Base-by-base conservation (phyloP, 2,888 invertebrate species). In the Osmoderma eremita region DNA sequence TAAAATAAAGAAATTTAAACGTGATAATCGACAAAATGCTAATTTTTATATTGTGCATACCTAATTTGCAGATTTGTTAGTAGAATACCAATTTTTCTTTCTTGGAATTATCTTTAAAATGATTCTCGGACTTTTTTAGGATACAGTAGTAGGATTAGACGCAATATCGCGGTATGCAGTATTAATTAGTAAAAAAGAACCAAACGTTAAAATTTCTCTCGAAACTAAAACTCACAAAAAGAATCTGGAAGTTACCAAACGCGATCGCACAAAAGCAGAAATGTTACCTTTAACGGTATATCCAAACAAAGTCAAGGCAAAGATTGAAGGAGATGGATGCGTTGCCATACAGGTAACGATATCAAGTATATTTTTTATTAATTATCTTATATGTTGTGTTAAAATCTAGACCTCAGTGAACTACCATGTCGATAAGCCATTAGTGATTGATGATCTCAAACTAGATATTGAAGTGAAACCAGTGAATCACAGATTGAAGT, bases 11-110 rank as follows among this genome's bases (percentile, higher is more conserved):
- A n/a, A n/a, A n/a, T n/a, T n/a, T n/a, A n/a, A n/a, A n/a, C n/a
- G n/a, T n/a, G n/a, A n/a, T n/a, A n/a, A n/a, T n/a, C n/a, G n/a
- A n/a, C n/a, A n/a, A n/a, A n/a, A n/a, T n/a, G n/a, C n/a, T n/a
- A n/a, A n/a, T n/a, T n/a, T n/a, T n/a, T n/a, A n/a, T n/a, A n/a
- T n/a, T n/a, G n/a, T n/a, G 87, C 87, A 0, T 79, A 88, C 49
- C 86, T 88, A 10, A 88, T 90, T 1, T 84, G 90, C 0, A 86
- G 89, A 64, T 94, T 91, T 84, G 89, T 88, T 71, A 72, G 48
- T 24, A 2, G n/a, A 50, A 20, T n/a, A 41, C 22, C 3, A 61
- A 61, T n/a, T 10, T 42, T 42, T 42, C n/a, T 42, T 12, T 6
- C 13, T 13, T 4, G 13, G 3, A 12, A 10, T 42, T n/a, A 10